Conservation (phyloP, 2,113 vertebrate species). For the Hypomesus transpacificus region DNA sequence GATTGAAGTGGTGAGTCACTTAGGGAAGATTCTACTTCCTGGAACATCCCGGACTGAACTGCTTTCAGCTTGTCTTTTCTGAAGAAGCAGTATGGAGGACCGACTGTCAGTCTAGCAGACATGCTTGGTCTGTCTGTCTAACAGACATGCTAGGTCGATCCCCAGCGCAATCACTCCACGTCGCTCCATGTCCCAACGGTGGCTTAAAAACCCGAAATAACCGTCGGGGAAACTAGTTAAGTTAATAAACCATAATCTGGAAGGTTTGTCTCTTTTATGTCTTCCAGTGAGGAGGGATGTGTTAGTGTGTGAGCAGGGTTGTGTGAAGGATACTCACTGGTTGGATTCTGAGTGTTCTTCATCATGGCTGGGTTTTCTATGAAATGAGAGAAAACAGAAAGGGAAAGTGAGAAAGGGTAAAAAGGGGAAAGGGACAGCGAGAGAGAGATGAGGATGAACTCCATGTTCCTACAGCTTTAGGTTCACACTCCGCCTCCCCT, state of each 20-base stretch:
- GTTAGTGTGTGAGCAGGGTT: too few relatives aligned
- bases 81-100: constrained; percentile 27
- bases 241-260: too few relatives aligned
- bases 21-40: constrained; percentile 28
- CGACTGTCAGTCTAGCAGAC: constrained; percentile 45
- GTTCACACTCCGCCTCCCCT: too few relatives aligned
- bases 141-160: too few relatives aligned
- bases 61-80: neutral
- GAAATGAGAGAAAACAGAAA: constrained; percentile 34
- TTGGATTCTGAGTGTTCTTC: constrained; percentile 82
- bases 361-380: constrained; percentile 91
- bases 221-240: too few relatives aligned
- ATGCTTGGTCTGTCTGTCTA: neutral
- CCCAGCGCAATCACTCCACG: too few relatives aligned
- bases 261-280: too few relatives aligned
- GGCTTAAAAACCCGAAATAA: too few relatives aligned
- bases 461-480: too few relatives aligned
- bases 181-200: too few relatives aligned
- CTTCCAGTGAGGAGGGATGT: too few relatives aligned
- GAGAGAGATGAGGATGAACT: neutral
- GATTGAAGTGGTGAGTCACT: constrained; percentile 51
- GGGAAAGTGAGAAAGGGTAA: neutral
- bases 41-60: neutral
- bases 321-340: constrained; percentile 73
- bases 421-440: neutral